Evolutionary conservation across 2,888 invertebrate genomes (phyloP), one percentile per base, ranked within the genome.

Genomic region (Entomobrya proxima): DNA sequence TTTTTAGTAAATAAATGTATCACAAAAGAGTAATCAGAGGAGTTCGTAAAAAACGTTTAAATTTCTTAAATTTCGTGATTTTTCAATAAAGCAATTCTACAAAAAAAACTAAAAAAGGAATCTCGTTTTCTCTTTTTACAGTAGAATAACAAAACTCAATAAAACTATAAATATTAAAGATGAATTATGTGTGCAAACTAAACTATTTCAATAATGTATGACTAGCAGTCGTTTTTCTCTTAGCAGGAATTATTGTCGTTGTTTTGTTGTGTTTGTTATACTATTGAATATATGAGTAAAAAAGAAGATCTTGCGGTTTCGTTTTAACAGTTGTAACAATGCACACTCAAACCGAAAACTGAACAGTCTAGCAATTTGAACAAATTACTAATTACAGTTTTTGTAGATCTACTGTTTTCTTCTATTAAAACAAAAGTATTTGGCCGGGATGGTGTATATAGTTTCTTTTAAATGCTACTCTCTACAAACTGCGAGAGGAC

Each of bases 21-120:
- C 75, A 75, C 75, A 75, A 75, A 55, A 50, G 6, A n/a, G 6
- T 37, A 40, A 40, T 18, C 61, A 67, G 40, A 75, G 32, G 52
- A 75, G 24, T 52, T 18, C 52, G 52, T 52, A 18, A 32, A 72
- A 47, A 50, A 74, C 30, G 50, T 13, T 40, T 40, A 69, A 50
- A n/a, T 32, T 74, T 24, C n/a, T n/a, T n/a, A n/a, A n/a, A n/a
- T n/a, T 50, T 50, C 50, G 67, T 67, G 47, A 44, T 30, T 64
- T 30, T n/a, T 24, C 64, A 35, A 37, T 13, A 67, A 50, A 11
- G 18, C 4, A n/a, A 13, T 11, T 2, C 15, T 47, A 24, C 61
- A 40, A 61, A 67, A 67, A 75, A 75, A 75, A 75, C 75, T 75
- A 75, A 47, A 52, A n/a, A 74, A 74, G 74, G 50, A 74, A 37